phyloP scores from a whole-genome alignment of 2,113 vertebrate species.

The Dasyornis broadbenti region DNA sequence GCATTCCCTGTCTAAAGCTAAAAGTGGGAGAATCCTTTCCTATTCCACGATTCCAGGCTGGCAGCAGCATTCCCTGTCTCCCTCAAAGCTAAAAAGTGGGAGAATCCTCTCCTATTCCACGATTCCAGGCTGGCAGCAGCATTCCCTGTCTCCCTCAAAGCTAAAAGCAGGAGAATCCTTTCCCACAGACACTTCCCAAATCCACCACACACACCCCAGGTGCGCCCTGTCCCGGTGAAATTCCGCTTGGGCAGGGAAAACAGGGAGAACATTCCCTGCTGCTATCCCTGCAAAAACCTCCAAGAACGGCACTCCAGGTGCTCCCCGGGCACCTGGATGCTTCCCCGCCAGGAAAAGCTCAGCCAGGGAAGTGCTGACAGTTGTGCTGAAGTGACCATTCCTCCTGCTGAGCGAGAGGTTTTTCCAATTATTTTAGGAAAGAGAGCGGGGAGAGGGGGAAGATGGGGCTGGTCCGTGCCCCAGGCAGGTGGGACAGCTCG shows the following conservation, averaged over 20 bases:
- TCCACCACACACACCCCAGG: rapidly evolving
- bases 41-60: too few relatives aligned
- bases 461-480: not conserved
- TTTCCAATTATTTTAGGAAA: not conserved
- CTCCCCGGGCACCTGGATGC: not conserved
- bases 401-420: not conserved
- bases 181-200: rapidly evolving
- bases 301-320: not conserved
- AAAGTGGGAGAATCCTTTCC: too few relatives aligned
- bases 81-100: too few relatives aligned
- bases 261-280: not conserved
- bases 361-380: not conserved
- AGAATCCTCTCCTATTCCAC: too few relatives aligned
- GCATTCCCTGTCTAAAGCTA: too few relatives aligned
- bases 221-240: rapidly evolving
- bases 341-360: not conserved
- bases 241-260: not conserved
- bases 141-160: rapidly evolving
- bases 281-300: not conserved
- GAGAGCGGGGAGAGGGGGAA: not conserved
- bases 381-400: not conserved
- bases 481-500: rapidly evolving
- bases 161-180: not conserved
- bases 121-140: not conserved
- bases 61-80: too few relatives aligned